phyloP scores from a whole-genome alignment of 1,140 invertebrate genomes.

The Caenorhabditis tropicalis region DNA sequence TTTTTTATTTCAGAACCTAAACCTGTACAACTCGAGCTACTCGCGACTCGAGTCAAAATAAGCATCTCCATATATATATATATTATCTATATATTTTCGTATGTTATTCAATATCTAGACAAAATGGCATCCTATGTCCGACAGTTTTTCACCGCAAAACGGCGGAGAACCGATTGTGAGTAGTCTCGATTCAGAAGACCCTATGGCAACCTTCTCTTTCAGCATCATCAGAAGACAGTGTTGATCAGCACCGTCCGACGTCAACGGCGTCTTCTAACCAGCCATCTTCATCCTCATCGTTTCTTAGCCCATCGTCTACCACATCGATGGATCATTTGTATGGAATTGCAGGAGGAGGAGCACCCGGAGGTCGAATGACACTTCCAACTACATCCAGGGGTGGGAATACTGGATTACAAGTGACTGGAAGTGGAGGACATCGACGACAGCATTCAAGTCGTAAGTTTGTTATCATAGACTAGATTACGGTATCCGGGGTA shows the following conservation, averaged over 20 bases:
- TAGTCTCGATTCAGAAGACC: background rate
- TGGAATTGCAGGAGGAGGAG: background rate
- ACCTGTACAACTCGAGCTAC: too few relatives aligned
- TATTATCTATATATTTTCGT: too few relatives aligned
- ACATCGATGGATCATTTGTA: background rate
- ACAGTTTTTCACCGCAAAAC: background rate
- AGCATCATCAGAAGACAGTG: background rate
- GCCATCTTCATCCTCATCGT: background rate
- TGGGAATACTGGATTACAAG: too few relatives aligned
- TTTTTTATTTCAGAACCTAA: too few relatives aligned
- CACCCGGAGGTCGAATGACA: too few relatives aligned
- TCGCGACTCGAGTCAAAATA: too few relatives aligned
- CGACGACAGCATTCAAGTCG: conserved; percentile 2
- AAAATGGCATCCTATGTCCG: background rate
- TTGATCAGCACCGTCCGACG: background rate
- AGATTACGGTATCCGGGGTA: too few relatives aligned
- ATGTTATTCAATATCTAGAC: too few relatives aligned
- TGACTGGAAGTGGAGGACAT: background rate
- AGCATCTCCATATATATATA: too few relatives aligned
- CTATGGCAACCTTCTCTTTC: background rate
- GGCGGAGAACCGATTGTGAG: conserved; percentile 19
- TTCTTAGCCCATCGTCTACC: background rate
- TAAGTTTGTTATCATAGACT: too few relatives aligned
- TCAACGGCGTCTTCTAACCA: background rate
- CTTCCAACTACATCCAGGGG: too few relatives aligned